A percentile compares a stretch with the other conserved stretches of the same genome.
Evolutionary conservation across 2,888 invertebrate species (phyloP).

Genomic region (Drosophila prostipennis): DNA sequence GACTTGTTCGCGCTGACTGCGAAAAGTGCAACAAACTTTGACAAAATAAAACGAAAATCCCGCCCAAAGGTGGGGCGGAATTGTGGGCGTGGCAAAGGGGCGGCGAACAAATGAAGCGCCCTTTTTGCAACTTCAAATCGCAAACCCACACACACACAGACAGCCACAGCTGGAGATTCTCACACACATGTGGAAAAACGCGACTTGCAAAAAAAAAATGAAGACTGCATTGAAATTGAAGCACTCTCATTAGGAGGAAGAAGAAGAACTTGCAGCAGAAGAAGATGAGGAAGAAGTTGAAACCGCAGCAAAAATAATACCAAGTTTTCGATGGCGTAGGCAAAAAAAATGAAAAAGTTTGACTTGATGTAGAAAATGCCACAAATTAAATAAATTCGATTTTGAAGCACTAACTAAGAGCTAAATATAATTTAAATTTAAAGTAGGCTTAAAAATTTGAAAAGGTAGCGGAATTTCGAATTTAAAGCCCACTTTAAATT

Average conservation of each 20-base stretch:
- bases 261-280: constrained; percentile 39
- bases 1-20: constrained; percentile 45
- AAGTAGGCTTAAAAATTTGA: too few species aligned
- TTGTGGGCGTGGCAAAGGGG: constrained; percentile 11
- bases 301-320: constrained; percentile 5
- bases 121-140: constrained; percentile 51
- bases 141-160: constrained; percentile 20
- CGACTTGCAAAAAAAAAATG: constrained; percentile 20
- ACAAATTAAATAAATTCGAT: not conserved
- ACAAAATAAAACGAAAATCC: constrained; percentile 59
- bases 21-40: constrained; percentile 77
- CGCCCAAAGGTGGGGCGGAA: constrained; percentile 30
- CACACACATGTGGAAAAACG: constrained; percentile 23
- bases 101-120: constrained; percentile 50
- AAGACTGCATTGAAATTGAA: constrained; percentile 59
- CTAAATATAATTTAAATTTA: too few species aligned
- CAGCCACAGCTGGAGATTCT: constrained; percentile 25
- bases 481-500: too few species aligned
- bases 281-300: constrained; percentile 6
- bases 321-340: not conserved
- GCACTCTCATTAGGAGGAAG: constrained; percentile 63
- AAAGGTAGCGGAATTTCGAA: too few species aligned
- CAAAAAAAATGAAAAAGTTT: not conserved
- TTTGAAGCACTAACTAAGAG: too few species aligned
- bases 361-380: not conserved